Percentiles rank a stretch among this genome's conserved stretches.
Evolutionary conservation across 2,888 invertebrate species (phyloP).

Genomic region (Orthosia incerta): DNA sequence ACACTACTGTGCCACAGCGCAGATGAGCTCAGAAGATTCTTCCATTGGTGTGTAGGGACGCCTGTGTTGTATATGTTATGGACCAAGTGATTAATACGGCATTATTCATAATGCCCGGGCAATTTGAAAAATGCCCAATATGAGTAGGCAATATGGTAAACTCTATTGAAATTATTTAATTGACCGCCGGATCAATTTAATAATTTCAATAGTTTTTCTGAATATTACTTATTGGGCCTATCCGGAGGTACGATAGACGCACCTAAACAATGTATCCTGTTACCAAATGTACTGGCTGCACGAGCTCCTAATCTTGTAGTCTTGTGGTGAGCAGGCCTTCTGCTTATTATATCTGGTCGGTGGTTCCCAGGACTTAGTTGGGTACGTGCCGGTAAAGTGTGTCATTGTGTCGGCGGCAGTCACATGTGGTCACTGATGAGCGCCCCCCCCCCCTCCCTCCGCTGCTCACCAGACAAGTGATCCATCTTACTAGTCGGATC

Average conservation of each 20-base stretch:
- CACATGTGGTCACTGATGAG: conserved; percentile 29
- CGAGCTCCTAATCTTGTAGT: not conserved
- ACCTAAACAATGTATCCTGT: not conserved
- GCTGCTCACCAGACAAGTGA: conserved; percentile 1
- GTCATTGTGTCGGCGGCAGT: conserved; percentile 8
- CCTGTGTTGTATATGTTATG: too few relatives aligned
- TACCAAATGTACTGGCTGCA: not conserved
- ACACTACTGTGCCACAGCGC: not conserved
- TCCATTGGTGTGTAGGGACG: not conserved
- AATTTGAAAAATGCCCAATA: too few relatives aligned
- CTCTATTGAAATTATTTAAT: too few relatives aligned
- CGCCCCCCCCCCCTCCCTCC: not conserved
- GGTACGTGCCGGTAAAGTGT: not conserved
- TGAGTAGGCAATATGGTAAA: too few relatives aligned
- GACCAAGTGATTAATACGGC: too few relatives aligned
- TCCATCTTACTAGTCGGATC: conserved; percentile 14
- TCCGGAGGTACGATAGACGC: too few relatives aligned
- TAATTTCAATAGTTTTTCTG: too few relatives aligned
- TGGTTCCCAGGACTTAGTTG: not conserved
- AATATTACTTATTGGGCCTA: too few relatives aligned
- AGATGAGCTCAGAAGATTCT: not conserved
- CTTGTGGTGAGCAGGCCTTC: not conserved
- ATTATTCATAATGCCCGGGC: too few relatives aligned
- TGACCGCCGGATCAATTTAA: too few relatives aligned
- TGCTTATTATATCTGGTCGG: not conserved